Evolutionary conservation across 1,140 invertebrate species (phyloP).

Genomic region (Nymphalis io): DNA sequence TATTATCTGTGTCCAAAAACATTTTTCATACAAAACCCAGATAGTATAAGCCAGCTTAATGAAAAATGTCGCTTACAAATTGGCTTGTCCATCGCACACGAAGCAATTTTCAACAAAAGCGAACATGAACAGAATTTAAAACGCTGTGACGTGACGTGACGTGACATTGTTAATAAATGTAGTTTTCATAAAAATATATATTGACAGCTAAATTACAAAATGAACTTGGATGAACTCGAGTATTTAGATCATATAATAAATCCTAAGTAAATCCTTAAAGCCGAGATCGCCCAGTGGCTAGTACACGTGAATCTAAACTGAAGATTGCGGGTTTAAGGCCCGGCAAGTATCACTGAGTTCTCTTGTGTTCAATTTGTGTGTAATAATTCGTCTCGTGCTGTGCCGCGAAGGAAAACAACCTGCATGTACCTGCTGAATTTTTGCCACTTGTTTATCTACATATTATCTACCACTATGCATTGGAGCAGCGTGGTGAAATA

Average conservation of each 20-base stretch:
- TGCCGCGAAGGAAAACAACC: too few relatives aligned
- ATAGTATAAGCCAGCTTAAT: conserved; percentile 22
- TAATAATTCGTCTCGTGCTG: too few relatives aligned
- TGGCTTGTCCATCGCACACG: conserved; percentile 26
- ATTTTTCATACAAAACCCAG: neutral
- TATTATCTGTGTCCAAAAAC: conserved; percentile 3
- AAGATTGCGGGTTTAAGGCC: too few relatives aligned
- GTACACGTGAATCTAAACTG: too few relatives aligned
- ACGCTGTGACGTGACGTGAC: neutral
- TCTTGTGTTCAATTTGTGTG: too few relatives aligned
- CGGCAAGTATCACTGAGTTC: too few relatives aligned
- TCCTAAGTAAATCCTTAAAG: too few relatives aligned
- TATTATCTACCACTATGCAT: too few relatives aligned
- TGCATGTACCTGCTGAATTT: too few relatives aligned
- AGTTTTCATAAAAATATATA: neutral
- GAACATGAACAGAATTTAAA: conserved; percentile 18
- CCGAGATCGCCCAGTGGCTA: too few relatives aligned
- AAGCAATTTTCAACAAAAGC: conserved; percentile 37
- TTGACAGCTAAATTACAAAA: neutral
- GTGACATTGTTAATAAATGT: neutral
- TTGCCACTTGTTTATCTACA: too few relatives aligned
- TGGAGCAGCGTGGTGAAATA: too few relatives aligned
- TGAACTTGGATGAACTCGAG: neutral
- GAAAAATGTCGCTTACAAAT: conserved; percentile 35
- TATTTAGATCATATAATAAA: neutral